Evolutionary conservation across 1,140 invertebrate species (phyloP).

Genomic region (Trinorchestia longiramus): DNA sequence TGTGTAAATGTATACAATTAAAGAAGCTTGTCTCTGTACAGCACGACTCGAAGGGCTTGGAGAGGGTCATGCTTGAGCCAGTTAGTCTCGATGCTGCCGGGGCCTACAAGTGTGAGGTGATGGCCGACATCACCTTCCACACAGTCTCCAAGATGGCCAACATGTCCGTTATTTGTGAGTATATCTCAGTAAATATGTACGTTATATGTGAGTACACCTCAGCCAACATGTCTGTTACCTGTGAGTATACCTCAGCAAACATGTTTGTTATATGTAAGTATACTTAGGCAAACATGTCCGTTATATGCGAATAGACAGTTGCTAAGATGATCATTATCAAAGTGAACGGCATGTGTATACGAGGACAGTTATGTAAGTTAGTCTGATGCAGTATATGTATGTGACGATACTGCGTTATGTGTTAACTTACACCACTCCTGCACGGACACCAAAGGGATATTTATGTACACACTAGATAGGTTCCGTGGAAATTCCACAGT

Average conservation of each 20-base stretch:
- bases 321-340: too few relatives aligned
- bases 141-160: slow-evolving; percentile 54
- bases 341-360: too few relatives aligned
- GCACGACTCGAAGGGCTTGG: slow-evolving; percentile 29
- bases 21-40: not conserved
- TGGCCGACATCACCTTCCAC: slow-evolving; percentile 55
- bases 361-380: too few relatives aligned
- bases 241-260: not conserved
- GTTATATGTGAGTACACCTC: not conserved
- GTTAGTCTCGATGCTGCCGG: slow-evolving; percentile 50
- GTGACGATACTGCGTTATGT: too few relatives aligned
- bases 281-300: not conserved
- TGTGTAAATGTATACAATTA: not conserved
- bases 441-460: too few relatives aligned
- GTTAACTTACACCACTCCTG: too few relatives aligned
- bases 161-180: slow-evolving; percentile 57
- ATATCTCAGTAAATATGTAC: not conserved
- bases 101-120: slow-evolving; percentile 54
- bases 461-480: too few relatives aligned
- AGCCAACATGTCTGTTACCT: not conserved
- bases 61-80: slow-evolving; percentile 47
- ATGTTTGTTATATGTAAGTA: not conserved
- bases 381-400: too few relatives aligned
- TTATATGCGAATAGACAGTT: too few relatives aligned
- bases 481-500: too few relatives aligned